Base-by-base conservation (phyloP, 2,888 invertebrate species). In the Eupithecia centaureata region DNA sequence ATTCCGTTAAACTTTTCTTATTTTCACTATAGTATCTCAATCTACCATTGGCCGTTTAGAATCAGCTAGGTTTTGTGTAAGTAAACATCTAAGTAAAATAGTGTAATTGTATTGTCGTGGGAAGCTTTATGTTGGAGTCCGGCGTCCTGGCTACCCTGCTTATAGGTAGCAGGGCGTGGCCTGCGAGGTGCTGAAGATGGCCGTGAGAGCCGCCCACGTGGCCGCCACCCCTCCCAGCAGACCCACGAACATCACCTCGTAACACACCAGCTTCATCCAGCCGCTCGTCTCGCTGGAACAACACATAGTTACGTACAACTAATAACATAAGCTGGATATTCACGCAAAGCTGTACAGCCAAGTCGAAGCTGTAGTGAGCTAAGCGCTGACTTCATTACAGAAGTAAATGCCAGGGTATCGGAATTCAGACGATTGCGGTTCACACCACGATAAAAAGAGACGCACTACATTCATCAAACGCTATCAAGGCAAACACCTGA, bases 191-290 rank as follows among this genome's bases (percentile, higher is more conserved):
- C 90, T 87, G 79, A 95, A 94, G 72, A 95, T 94, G 67, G 94
- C 92, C 71, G 87, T 84, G 56, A 95, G 73, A 0, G 96, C 95
- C 71, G 94, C 95, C 83, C 94, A 95, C 1, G 96, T 95, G 3
- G 95, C 92, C 0, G 94, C 94, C 7, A 92, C 75, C 12, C 95
- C 95, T 10, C 95, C 96, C 15, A 94, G 76, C 1, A 94, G 75
- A 2, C 96, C 96, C 63, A 96, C 83, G 0, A 90, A 77, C 15
- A 96, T 94, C 68, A 95, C 86, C 79, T 95, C 94, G 92, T 95
- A 95, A 83, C 95, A 93, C 70, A 95, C 92, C 71, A 95, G 88
- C 80, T 94, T 94, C 76, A 94, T 92, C 90, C 94, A 94, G 0
- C 94, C 83, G 0, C 95, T 93, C 4, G 94, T 90, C 52, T 85